Evolutionary conservation across 2,113 vertebrate genomes (phyloP).

Genomic region (Neomonachus schauinslandi): DNA sequence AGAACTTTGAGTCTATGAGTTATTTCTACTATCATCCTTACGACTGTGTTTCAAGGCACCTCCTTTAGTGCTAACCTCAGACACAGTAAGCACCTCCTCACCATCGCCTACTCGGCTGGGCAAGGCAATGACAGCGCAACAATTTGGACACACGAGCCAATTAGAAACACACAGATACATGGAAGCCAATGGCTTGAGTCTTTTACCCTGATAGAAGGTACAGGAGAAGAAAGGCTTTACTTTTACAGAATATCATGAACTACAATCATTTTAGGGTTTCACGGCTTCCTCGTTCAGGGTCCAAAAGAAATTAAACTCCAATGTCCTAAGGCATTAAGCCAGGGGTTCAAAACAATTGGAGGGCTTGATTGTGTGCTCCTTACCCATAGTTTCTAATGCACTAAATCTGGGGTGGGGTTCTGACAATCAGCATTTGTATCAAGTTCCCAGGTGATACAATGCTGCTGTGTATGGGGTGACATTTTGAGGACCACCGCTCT

Average conservation of each 20-base stretch:
- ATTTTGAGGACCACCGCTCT: accelerated
- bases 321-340: background rate
- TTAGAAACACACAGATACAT: background rate
- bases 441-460: background rate
- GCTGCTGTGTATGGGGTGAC: background rate
- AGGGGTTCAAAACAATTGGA: background rate
- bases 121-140: too few relatives aligned
- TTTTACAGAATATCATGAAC: too few relatives aligned
- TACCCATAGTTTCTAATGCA: background rate
- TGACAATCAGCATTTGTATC: background rate
- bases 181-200: background rate
- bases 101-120: accelerated
- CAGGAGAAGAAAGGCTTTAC: background rate
- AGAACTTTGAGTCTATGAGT: background rate
- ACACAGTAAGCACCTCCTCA: accelerated
- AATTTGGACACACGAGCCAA: background rate
- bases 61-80: background rate
- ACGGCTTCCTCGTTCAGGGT: background rate
- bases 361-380: accelerated
- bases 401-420: background rate
- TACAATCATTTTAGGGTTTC: background rate
- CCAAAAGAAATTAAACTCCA: background rate
- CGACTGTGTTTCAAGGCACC: background rate
- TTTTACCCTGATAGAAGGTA: background rate
- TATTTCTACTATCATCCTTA: background rate